Percentiles rank a stretch among this genome's conserved stretches.
Conservation (phyloP, 1,140 invertebrate species). For the Grapholita molesta region DNA sequence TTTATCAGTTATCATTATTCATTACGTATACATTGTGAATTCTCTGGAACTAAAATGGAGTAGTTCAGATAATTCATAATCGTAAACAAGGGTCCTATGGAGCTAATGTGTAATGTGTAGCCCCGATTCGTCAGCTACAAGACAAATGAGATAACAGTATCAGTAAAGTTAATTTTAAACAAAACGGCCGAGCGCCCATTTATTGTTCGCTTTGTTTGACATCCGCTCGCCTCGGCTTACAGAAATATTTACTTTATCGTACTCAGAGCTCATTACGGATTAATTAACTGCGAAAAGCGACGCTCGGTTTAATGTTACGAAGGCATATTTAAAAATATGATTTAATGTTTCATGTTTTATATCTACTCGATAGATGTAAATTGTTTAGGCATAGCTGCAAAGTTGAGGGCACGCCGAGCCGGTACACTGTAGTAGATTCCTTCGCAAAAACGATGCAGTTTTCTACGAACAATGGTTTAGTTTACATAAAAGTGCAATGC, state of each 20-base stretch:
- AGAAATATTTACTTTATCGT: slow-evolving; percentile 12
- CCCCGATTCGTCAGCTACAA: not conserved
- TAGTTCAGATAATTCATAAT: no score
- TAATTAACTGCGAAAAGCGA: slow-evolving; percentile 13
- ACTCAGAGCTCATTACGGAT: not conserved
- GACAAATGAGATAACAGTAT: not conserved
- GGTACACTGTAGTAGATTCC: not conserved
- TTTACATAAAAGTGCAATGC: slow-evolving; percentile 26
- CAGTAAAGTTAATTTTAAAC: slow-evolving; percentile 2
- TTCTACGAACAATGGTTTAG: slow-evolving; percentile 47
- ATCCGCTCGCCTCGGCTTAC: not conserved
- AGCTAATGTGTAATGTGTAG: not conserved
- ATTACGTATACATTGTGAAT: no score
- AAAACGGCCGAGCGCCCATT: not conserved
- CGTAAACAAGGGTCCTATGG: not conserved
- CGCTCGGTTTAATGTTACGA: not conserved
- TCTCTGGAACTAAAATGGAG: no score
- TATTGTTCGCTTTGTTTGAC: slow-evolving; percentile 8
- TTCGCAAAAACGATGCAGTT: slow-evolving; percentile 20
- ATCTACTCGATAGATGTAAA: not conserved
- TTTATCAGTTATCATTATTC: not conserved
- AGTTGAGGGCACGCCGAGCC: slow-evolving; percentile 23
- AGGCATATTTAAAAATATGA: not conserved
- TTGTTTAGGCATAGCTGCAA: not conserved
- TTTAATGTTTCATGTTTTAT: not conserved